Percentiles rank a stretch among this genome's conserved stretches.
Conservation (phyloP, 2,113 vertebrate species). For the Alethe castanea region DNA sequence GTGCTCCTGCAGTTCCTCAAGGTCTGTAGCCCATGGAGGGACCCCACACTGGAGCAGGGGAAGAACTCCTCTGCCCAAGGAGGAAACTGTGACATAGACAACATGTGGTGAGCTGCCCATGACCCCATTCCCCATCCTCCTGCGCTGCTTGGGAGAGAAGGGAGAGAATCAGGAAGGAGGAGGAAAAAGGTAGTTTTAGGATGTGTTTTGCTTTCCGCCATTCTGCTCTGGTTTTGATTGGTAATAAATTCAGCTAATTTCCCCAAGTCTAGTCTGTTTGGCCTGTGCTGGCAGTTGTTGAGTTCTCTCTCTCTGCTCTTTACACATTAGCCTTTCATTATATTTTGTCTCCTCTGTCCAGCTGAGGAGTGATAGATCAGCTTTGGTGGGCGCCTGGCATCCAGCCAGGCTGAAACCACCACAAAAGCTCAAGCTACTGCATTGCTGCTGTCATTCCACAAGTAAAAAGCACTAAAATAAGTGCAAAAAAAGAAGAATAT, state of each 20-base stretch:
- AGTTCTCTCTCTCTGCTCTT: background rate
- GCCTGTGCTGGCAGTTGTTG: background rate
- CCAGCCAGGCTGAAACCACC: background rate
- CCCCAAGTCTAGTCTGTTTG: background rate
- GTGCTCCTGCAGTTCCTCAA: background rate
- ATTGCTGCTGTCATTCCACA: background rate
- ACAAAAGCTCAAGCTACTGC: background rate
- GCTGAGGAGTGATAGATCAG: background rate
- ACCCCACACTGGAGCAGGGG: background rate
- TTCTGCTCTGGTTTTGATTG: background rate
- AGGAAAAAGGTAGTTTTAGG: background rate
- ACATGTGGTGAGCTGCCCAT: background rate
- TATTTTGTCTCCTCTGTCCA: background rate
- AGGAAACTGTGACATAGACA: background rate
- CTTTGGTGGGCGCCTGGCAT: background rate
- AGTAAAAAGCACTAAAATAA: background rate
- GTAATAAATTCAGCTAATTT: background rate
- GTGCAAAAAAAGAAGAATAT: background rate
- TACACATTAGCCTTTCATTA: background rate
- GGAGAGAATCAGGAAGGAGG: background rate
- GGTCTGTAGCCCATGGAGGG: background rate
- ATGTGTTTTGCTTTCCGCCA: background rate
- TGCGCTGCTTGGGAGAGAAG: background rate
- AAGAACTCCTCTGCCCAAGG: background rate
- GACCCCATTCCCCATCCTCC: too few relatives aligned